Conservation (phyloP, 2,797 vertebrate species). For the Acanthopagrus latus region DNA sequence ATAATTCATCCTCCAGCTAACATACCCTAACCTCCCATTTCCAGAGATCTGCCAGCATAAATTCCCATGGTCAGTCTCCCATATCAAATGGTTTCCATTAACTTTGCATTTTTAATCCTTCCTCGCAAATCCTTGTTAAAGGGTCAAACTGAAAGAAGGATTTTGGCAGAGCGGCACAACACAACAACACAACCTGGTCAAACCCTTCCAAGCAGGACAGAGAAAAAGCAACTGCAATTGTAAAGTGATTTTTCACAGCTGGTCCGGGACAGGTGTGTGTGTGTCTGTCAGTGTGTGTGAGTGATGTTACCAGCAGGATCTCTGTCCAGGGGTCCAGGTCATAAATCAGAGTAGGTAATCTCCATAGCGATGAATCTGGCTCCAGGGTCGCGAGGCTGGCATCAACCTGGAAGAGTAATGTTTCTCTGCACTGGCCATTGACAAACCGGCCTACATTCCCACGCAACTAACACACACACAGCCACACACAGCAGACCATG, state of each 20-base stretch:
- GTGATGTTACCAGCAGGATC: slow-evolving; percentile 73
- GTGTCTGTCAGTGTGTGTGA: slow-evolving; percentile 54
- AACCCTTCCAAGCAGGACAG: slow-evolving; percentile 26
- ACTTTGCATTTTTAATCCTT: slow-evolving; percentile 31
- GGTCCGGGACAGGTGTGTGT: slow-evolving; percentile 71
- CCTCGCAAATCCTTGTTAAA: slow-evolving; percentile 37
- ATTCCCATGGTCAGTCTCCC: slow-evolving; percentile 55
- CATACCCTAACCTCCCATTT: slow-evolving; percentile 42
- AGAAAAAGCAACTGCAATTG: slow-evolving; percentile 56
- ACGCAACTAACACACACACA: slow-evolving; percentile 22
- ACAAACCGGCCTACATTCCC: slow-evolving; percentile 42
- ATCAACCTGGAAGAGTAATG: slow-evolving; percentile 67
- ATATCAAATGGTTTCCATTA: slow-evolving; percentile 49
- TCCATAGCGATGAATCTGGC: slow-evolving; percentile 61
- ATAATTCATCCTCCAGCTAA: slow-evolving; percentile 40
- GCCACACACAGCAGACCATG: slow-evolving; percentile 12
- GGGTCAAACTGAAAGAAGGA: slow-evolving; percentile 6
- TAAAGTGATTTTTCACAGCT: slow-evolving; percentile 67
- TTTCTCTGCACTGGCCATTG: slow-evolving; percentile 31
- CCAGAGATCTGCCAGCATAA: slow-evolving; percentile 44
- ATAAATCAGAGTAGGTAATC: slow-evolving; percentile 77
- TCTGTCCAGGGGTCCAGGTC: slow-evolving; percentile 56
- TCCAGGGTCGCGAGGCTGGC: slow-evolving; percentile 64
- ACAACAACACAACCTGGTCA: slow-evolving; percentile 17
- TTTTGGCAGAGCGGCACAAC: neutral